Evolutionary conservation across 23 tunicate species (phyloP).

Genomic region (Styela plicata): DNA sequence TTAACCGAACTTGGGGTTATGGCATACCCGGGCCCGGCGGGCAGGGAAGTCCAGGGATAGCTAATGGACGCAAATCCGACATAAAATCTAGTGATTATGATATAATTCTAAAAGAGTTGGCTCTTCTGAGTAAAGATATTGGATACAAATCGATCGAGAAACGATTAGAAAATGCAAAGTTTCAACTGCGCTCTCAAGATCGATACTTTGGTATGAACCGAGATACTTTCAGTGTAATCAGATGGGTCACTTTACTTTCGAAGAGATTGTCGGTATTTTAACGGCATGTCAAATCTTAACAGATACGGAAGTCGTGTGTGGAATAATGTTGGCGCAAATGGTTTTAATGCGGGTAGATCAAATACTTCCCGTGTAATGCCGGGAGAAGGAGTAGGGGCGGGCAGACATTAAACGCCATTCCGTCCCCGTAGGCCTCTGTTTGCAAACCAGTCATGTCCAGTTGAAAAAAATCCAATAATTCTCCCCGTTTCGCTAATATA

Average conservation of each 20-base stretch:
- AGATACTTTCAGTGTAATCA: not conserved
- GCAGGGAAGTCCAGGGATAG: not conserved
- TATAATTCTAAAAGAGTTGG: not conserved
- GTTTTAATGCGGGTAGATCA: too few relatives aligned
- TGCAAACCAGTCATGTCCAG: not conserved
- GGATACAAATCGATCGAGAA: not conserved
- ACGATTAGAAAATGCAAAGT: too few relatives aligned
- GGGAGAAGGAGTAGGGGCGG: not conserved
- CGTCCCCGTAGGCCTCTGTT: not conserved
- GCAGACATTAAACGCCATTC: not conserved
- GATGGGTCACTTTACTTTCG: not conserved
- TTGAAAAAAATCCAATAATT: not conserved
- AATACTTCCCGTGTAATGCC: too few relatives aligned
- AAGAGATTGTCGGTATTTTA: not conserved
- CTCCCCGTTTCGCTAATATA: slow-evolving; percentile 4
- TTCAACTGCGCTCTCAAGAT: too few relatives aligned
- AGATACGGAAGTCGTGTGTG: too few relatives aligned
- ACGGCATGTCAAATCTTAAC: not conserved
- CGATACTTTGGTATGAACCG: not conserved
- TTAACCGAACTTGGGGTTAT: not conserved
- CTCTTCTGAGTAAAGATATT: not conserved
- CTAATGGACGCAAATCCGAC: not conserved
- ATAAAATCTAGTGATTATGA: not conserved
- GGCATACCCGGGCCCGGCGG: not conserved
- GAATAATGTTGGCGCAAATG: not conserved